Percentiles rank a stretch among this genome's conserved stretches.
Conservation (phyloP, 2,113 vertebrate species). For the Himantopus leucocephalus region DNA sequence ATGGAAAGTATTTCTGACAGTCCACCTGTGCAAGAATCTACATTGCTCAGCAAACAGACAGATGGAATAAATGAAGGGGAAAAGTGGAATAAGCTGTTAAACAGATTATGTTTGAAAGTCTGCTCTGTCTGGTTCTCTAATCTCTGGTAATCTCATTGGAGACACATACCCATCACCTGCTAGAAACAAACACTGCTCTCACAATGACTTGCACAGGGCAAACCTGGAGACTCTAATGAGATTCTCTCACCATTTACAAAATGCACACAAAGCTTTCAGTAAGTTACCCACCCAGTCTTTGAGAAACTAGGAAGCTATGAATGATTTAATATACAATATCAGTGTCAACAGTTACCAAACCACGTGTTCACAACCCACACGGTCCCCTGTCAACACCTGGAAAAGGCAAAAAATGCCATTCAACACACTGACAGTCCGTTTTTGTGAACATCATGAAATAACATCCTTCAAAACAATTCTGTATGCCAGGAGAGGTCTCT, state of each 20-base stretch:
- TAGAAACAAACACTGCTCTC: background rate
- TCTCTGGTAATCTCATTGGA: conserved; percentile 31
- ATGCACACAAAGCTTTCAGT: background rate
- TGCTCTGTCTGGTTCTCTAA: conserved; percentile 49
- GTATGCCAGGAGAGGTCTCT: background rate
- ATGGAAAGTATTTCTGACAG: conserved; percentile 16
- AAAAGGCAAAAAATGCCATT: background rate
- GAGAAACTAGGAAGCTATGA: background rate
- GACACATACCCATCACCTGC: background rate
- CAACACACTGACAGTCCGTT: background rate
- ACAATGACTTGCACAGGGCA: background rate
- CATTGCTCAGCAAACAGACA: conserved; percentile 15
- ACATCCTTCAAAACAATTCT: background rate
- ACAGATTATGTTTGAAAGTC: conserved; percentile 47
- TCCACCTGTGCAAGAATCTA: background rate
- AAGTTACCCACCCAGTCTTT: background rate
- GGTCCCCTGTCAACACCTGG: background rate
- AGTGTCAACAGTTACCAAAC: background rate
- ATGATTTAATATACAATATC: background rate
- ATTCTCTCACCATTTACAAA: background rate
- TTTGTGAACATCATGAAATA: background rate
- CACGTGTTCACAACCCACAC: accelerated
- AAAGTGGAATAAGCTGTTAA: conserved; percentile 58
- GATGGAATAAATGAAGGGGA: conserved; percentile 43
- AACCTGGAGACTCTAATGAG: background rate